Base-by-base conservation (phyloP, 2,797 vertebrate species). In the Microhierax caerulescens region DNA sequence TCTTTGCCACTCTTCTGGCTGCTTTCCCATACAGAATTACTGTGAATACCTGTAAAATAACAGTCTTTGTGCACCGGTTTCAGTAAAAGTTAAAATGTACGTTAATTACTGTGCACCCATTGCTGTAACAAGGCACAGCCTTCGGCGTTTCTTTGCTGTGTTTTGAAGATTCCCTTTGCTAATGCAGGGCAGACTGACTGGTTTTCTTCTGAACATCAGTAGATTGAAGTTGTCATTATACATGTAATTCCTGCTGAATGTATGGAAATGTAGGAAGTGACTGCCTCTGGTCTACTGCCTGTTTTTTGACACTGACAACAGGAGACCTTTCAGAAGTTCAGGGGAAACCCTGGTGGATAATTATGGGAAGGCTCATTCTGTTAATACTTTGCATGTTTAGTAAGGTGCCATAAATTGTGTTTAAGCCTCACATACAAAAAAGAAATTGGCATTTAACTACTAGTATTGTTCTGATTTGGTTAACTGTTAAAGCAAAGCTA, bases 271-370 rank as follows among this genome's bases (percentile, higher is more conserved):
- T 41, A 76, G 86, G 57, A 92, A 88, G n/a, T 11, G 43, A 21
- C 54, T 69, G 56, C 60, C 15, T 87, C 78, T 93, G 60, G 48
- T 82, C 59, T 79, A 16, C 59, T 76, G 91, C 50, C 84, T 50
- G 63, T 63, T 17, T 85, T 82, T 37, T 87, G 84, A 79, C 51
- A 59, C 32, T 68, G 73, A 93, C 76, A 91, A 53, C 48, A 57
- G 37, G 56, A 84, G 73, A 72, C 51, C n/a, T 84, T 64, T 48
- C 76, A 84, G 73, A 97, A 96, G 86, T 88, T 90, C 53, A 81
- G 65, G 73, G 57, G 59, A 89, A 93, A 45, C 72, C 60, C 93
- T 93, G 17, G 75, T 91, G 90, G 72, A 85, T 90, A 88, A 79
- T 85, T 69, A 85, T 5, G 32, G 41, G 37, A 39, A 76, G 57